Percentiles rank a stretch among this genome's conserved stretches.
phyloP scores from a whole-genome alignment of 2,888 invertebrate genomes.

The Steinernema carpocapsae region DNA sequence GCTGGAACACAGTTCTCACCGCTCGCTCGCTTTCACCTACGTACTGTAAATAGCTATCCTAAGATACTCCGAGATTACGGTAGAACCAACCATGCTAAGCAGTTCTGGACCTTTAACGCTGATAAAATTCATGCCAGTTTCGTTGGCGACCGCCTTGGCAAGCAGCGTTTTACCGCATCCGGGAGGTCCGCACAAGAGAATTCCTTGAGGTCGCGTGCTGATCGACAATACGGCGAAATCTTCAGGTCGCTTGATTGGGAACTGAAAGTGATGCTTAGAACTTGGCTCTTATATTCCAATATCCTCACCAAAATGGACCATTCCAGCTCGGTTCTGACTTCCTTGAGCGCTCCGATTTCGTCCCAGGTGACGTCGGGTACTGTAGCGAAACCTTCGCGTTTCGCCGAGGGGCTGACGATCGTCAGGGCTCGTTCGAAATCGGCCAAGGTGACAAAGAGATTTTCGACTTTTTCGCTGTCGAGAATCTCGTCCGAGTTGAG shows the following conservation, averaged over 20 bases:
- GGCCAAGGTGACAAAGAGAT: conserved; percentile 49
- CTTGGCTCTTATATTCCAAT: not conserved
- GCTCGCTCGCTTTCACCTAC: conserved; percentile 97
- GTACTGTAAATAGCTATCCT: conserved; percentile 74
- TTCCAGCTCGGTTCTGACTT: conserved; percentile 86
- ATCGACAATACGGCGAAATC: conserved; percentile 81
- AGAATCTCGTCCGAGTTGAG: conserved; percentile 58
- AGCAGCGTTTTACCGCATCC: conserved; percentile 86
- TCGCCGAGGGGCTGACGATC: conserved; percentile 73
- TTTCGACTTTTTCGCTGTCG: conserved; percentile 40
- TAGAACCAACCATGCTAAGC: conserved; percentile 82
- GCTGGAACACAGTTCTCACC: conserved; percentile 90
- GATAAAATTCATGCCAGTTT: conserved; percentile 97
- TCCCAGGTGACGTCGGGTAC: conserved; percentile 97
- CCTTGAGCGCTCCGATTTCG: conserved; percentile 88
- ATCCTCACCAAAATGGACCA: conserved; percentile 76
- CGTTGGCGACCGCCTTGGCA: conserved; percentile 97
- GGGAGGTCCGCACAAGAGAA: conserved; percentile 93
- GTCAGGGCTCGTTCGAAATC: conserved; percentile 58
- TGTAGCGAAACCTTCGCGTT: conserved; percentile 94
- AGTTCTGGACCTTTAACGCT: conserved; percentile 98
- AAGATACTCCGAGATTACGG: not conserved
- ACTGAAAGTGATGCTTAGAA: conserved; percentile 72
- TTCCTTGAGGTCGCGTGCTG: conserved; percentile 78
- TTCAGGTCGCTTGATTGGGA: conserved; percentile 86